Percentiles rank a stretch among this genome's conserved stretches.
Conservation (phyloP, 1,140 invertebrate genomes). For the Calosoma granatense region DNA sequence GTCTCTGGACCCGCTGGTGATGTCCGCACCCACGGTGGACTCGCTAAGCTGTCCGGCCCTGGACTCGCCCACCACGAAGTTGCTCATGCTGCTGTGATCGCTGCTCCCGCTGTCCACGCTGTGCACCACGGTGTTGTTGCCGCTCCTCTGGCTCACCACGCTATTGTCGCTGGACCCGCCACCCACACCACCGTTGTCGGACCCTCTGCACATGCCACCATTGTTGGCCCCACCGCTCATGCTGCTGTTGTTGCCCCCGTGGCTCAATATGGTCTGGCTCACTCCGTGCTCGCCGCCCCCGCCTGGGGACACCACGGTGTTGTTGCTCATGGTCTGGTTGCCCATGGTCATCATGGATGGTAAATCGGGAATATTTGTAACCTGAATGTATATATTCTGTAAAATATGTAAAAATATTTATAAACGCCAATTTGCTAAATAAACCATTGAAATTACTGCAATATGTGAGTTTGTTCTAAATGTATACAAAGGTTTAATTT, state of each 20-base stretch:
- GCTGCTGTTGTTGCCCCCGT: background rate
- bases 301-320: no score
- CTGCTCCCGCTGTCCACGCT: background rate
- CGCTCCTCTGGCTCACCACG: background rate
- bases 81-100: background rate
- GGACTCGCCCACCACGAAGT: background rate
- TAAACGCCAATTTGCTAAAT: no score
- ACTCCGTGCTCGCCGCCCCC: background rate
- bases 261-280: no score
- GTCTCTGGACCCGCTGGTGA: background rate
- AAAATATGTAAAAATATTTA: no score
- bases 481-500: no score
- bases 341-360: background rate
- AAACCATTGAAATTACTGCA: background rate
- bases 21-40: background rate
- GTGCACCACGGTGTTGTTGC: background rate
- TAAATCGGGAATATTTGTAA: background rate
- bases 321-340: background rate
- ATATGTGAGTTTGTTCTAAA: no score
- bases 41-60: background rate
- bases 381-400: background rate
- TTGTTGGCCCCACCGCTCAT: background rate
- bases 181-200: background rate
- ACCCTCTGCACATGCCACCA: background rate
- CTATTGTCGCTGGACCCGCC: no score